Base-by-base conservation (phyloP, 1,140 invertebrate genomes). In the Bombus sylvicola region DNA sequence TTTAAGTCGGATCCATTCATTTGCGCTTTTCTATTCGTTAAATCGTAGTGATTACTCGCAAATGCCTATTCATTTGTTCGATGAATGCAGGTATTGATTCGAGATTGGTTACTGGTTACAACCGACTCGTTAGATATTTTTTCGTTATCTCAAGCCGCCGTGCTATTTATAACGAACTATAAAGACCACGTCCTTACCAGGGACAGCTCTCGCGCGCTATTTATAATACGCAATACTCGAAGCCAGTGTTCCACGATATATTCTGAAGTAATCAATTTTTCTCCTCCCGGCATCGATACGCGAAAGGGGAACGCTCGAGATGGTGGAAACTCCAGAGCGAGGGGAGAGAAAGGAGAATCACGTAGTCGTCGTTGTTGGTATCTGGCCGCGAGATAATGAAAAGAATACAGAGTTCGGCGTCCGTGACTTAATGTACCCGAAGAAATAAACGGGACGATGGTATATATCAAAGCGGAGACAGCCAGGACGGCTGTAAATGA, bases 371-470 rank as follows among this genome's bases (percentile, higher is more conserved):
- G 73, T 53, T 34, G 75, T 6, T 57, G 37, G 59, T 82, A 82
- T 81, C 81, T 31, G 59, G 41, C 4, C 77, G 13, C 37, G 71
- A 83, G 80, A 85, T 81, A 74, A 83, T 83, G 81, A 85, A 81
- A 85, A 75, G 78, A 90, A 90, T 85, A 83, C 66, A 43, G 59
- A 57, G 68, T 82, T 83, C 72, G 76, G 68, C 82, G 87, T 59
- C 64, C 57, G 81, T 87, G 87, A 89, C 89, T 93, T 92, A 92
- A 93, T 92, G 92, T 89, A 85, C 79, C 86, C 88, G 86, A 92
- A 88, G 88, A 81, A 90, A 89, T 90, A 87, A 90, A 88, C 91
- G 83, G 73, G 69, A 22, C 84, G 43, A 71, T 77, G 81, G 82
- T 81, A 89, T 89, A 91, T 91, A 91, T 91, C 90, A 91, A 91